Evolutionary conservation across 2,888 invertebrate species (phyloP), one percentile per base, ranked within the genome.

Genomic region (Nomada ruficornis): DNA sequence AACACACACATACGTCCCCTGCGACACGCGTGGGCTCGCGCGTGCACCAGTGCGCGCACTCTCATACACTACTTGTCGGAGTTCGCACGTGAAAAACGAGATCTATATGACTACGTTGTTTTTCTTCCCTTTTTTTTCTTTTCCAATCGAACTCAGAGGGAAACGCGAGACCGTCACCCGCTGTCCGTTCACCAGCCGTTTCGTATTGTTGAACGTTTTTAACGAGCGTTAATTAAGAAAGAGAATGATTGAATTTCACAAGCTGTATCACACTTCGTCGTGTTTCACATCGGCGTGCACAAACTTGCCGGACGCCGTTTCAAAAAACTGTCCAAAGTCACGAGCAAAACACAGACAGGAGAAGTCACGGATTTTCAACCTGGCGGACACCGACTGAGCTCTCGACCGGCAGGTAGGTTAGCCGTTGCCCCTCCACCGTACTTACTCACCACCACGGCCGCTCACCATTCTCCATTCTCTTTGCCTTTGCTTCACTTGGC

Each of bases 321-420:
- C 44, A 23, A 15, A 20, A 54, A 59, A 76, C 73, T 44, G 52
- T 50, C 42, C 70, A 72, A 64, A 75, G 74, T 85, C 77, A 77
- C 85, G 77, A 77, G 77, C 60, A 71, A 79, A 83, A 82, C 73
- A 85, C 15, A 15, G 74, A 67, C 84, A 75, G 72, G 83, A 86
- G 86, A 88, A 90, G 87, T 90, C 88, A 88, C 89, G 89, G 90
- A 91, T 92, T 93, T 93, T 91, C 92, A 92, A 93, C 92, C 93
- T 93, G 92, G 92, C 93, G 90, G 88, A 91, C 91, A 90, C 91
- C 88, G 91, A 92, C 92, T 92, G 92, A 92, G 90, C 91, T 88
- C 91, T 74, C 86, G 87, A 91, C 91, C 91, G 91, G 91, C 92
- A 93, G 93, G 93, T 92, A 93, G 91, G 91, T 88, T 89, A 91